Percentiles rank a stretch among this genome's conserved stretches.
Evolutionary conservation across 2,888 invertebrate species (phyloP).

Genomic region (Drosophila engyochracea): DNA sequence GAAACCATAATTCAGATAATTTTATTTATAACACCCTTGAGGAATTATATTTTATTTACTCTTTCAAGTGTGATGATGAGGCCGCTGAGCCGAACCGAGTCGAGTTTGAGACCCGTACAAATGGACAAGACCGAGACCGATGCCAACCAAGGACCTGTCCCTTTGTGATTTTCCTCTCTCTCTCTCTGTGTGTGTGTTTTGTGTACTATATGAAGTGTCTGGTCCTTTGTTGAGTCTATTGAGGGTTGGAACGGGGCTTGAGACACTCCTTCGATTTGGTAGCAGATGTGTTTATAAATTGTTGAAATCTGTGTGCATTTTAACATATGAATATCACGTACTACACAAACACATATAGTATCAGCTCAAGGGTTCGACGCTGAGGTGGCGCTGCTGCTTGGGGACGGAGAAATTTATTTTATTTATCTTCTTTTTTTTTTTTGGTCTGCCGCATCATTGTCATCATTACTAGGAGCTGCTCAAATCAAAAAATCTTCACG

Average conservation of each 20-base stretch:
- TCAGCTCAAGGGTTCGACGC: neutral
- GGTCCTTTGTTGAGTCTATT: constrained; percentile 48
- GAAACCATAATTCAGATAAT: constrained; percentile 83
- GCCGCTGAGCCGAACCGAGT: constrained; percentile 55
- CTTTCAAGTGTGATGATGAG: constrained; percentile 82
- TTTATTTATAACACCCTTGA: constrained; percentile 83
- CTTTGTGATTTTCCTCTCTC: neutral
- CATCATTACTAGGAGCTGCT: constrained; percentile 43
- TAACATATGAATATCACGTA: constrained; percentile 73
- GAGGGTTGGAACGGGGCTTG: constrained; percentile 64
- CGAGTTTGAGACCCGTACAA: constrained; percentile 32
- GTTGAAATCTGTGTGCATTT: constrained; percentile 80
- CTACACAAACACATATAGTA: neutral
- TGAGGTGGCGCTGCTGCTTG: neutral
- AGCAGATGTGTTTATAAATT: constrained; percentile 78
- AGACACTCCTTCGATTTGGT: constrained; percentile 74
- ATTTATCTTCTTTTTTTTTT: neutral
- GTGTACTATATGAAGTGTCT: constrained; percentile 48
- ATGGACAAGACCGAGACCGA: constrained; percentile 38
- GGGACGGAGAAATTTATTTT: neutral
- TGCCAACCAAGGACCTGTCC: constrained; percentile 43
- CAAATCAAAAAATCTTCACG: constrained; percentile 34
- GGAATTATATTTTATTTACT: constrained; percentile 82
- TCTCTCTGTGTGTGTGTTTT: neutral
- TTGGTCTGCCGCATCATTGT: constrained; percentile 53